Evolutionary conservation across 2,888 invertebrate species (phyloP).

Genomic region (Diarsia dahlii): DNA sequence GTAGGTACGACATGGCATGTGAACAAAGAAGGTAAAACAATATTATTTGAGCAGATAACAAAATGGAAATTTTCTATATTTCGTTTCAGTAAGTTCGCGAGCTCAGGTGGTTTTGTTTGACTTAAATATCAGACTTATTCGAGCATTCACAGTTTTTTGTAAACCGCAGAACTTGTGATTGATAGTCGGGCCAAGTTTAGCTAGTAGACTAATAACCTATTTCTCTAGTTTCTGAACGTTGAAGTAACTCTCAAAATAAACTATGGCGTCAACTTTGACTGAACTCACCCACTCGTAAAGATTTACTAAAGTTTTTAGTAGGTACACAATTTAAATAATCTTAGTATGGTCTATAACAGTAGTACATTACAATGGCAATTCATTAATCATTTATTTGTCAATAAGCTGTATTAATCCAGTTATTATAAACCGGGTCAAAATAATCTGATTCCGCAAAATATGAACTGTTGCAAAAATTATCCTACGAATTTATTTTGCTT

Average conservation of each 20-base stretch:
- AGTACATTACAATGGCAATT: conserved; percentile 20
- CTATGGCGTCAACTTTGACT: not conserved
- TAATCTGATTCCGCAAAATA: conserved; percentile 2
- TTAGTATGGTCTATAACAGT: not conserved
- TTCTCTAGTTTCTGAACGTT: conserved; percentile 16
- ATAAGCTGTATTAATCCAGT: conserved; percentile 31
- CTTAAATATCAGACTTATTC: conserved; percentile 45
- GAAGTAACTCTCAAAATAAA: conserved; percentile 15
- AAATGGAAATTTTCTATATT: conserved; percentile 3
- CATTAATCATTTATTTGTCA: conserved; percentile 24
- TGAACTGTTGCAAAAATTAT: conserved; percentile 2
- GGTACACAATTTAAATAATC: not conserved
- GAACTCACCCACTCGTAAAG: no score
- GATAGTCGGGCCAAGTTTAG: conserved; percentile 44
- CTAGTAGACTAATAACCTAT: conserved; percentile 31
- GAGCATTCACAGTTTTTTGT: conserved; percentile 32
- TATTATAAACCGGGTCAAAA: conserved; percentile 31
- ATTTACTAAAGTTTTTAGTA: not conserved
- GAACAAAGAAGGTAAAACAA: conserved; percentile 20
- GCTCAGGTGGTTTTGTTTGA: conserved; percentile 36
- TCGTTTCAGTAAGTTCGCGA: conserved; percentile 17
- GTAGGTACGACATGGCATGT: conserved; percentile 13
- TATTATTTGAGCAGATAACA: conserved; percentile 17
- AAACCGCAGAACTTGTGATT: conserved; percentile 56
- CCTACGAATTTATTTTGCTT: not conserved